These are phyloP conservation scores for Drosophila mulleri DNA, from an alignment of 2,888 invertebrate species.

Conservation along the genomic window DNA sequence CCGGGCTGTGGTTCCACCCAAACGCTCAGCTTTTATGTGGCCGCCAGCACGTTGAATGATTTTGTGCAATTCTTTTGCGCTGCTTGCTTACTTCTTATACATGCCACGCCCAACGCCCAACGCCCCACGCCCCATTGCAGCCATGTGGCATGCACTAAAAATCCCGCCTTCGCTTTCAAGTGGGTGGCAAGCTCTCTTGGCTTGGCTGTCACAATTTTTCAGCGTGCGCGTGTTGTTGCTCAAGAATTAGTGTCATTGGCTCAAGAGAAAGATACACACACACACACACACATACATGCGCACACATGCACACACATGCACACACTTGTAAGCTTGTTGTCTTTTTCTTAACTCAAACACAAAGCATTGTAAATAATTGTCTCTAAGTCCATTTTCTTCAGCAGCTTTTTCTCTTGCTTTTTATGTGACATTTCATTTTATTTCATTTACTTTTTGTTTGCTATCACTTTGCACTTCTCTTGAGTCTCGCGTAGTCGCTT, in stretches of 20 bases:
- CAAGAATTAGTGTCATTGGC: conserved; percentile 63
- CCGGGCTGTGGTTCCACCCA: conserved; percentile 54
- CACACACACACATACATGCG: conserved; percentile 1
- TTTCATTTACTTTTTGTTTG: conserved; percentile 6
- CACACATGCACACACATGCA: conserved; percentile 6
- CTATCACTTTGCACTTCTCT: not conserved
- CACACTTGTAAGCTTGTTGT: conserved; percentile 4
- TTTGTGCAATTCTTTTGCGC: conserved; percentile 58
- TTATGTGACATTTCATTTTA: conserved; percentile 2
- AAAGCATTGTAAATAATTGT: conserved; percentile 48
- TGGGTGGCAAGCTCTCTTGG: conserved; percentile 14
- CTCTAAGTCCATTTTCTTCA: conserved; percentile 33
- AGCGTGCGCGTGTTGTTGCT: conserved; percentile 38
- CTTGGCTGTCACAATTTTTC: conserved; percentile 40
- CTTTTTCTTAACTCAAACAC: conserved; percentile 38
- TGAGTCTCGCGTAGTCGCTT: not conserved
- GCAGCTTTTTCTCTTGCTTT: conserved; percentile 21
- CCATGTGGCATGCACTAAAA: conserved; percentile 54
- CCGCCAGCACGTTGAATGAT: conserved; percentile 60
- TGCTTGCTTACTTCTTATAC: conserved; percentile 38
- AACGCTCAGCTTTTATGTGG: conserved; percentile 68
- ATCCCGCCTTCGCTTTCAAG: conserved; percentile 20
- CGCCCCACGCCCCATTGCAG: conserved; percentile 47
- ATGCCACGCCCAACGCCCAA: conserved; percentile 36
- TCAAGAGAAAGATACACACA: conserved; percentile 32